phyloP scores from a whole-genome alignment of 2,113 vertebrate genomes.

The Marcusenius ussheri region DNA sequence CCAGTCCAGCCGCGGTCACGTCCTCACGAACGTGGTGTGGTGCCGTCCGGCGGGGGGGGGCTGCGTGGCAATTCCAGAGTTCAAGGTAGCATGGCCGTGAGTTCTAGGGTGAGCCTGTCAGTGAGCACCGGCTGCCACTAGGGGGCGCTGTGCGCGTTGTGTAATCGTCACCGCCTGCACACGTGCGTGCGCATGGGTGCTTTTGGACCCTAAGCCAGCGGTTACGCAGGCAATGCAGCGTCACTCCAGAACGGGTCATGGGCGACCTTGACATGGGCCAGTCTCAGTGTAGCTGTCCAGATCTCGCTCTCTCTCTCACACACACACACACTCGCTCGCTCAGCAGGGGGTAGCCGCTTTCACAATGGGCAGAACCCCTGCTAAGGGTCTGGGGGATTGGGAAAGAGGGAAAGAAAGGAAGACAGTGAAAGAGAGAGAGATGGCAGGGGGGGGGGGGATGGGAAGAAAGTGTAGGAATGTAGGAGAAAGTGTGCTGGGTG shows the following conservation, averaged over 20 bases:
- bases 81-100: not conserved
- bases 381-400: not conserved
- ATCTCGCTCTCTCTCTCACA: not conserved
- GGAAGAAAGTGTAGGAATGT: not conserved
- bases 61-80: not conserved
- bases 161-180: not conserved
- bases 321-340: not conserved
- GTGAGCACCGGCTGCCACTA: not conserved
- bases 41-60: not conserved
- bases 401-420: not conserved
- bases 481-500: not conserved
- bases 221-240: not conserved
- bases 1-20: not conserved
- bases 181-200: slow-evolving; percentile 24
- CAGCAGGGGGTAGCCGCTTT: not conserved
- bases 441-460: not conserved
- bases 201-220: not conserved
- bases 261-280: not conserved
- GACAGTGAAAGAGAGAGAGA: not conserved
- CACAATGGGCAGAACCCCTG: not conserved
- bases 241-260: slow-evolving; percentile 17
- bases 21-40: not conserved
- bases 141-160: not conserved
- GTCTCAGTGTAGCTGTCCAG: not conserved
- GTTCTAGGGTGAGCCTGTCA: not conserved